These are phyloP conservation scores for Cataglyphis albicans DNA, from an alignment of 2,888 invertebrate genomes.

Conservation along the genomic window DNA sequence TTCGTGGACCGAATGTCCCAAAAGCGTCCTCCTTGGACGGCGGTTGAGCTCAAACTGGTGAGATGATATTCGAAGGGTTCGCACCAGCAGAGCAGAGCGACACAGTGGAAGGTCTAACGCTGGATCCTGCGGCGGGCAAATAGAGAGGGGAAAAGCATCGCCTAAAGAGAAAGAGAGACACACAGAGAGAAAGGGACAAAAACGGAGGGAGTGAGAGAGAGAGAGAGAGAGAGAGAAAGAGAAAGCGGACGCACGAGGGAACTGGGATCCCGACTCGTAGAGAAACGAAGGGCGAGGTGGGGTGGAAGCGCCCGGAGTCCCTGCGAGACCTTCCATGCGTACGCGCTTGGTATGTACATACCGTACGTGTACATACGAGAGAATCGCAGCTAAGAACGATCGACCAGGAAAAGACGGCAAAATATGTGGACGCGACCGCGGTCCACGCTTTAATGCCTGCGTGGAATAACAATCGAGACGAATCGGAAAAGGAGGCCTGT, in stretches of 20 bases:
- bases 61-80: constrained; percentile 5
- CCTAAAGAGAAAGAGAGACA: too few relatives aligned
- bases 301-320: constrained; percentile 53
- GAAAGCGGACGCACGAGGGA: constrained; percentile 32
- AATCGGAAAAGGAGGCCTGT: background rate
- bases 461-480: constrained; percentile 33
- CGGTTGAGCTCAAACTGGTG: constrained; percentile 32
- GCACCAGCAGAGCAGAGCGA: constrained; percentile 12
- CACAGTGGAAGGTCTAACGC: constrained; percentile 31
- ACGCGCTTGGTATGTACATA: background rate
- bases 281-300: constrained; percentile 23
- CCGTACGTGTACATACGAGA: constrained; percentile 16
- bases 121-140: background rate
- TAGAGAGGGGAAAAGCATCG: constrained; percentile 14
- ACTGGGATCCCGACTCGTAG: constrained; percentile 35
- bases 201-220: background rate
- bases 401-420: constrained; percentile 22
- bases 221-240: background rate
- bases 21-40: constrained; percentile 7
- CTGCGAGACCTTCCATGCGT: constrained; percentile 32
- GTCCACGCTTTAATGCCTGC: constrained; percentile 6
- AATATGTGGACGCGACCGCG: constrained; percentile 4
- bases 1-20: background rate
- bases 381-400: constrained; percentile 17
- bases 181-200: background rate